Evolutionary conservation across 1,140 invertebrate genomes (phyloP).

Genomic region (Caligus rogercresseyi): DNA sequence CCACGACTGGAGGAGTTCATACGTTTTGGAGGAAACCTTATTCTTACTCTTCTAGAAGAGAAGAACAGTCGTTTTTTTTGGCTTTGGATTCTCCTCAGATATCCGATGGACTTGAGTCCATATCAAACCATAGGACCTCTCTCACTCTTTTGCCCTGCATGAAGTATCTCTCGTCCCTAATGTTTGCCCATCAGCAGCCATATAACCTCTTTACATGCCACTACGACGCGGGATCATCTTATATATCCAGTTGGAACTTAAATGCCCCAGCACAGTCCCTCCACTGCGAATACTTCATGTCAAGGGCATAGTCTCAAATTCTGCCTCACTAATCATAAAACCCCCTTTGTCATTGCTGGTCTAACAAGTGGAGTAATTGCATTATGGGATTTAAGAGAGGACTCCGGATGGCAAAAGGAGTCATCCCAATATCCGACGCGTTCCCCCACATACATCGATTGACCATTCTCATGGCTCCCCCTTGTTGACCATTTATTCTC

Average conservation of each 20-base stretch:
- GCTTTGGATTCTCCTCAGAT: neutral
- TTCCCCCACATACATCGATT: neutral
- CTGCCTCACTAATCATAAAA: neutral
- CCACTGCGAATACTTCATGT: neutral
- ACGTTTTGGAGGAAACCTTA: neutral
- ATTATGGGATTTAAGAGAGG: neutral
- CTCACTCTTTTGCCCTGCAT: neutral
- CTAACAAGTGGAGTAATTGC: neutral
- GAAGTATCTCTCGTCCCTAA: neutral
- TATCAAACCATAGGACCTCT: neutral
- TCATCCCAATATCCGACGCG: too few relatives aligned
- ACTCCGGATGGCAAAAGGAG: neutral
- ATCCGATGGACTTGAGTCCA: too few relatives aligned
- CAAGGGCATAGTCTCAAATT: neutral
- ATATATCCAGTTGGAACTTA: neutral
- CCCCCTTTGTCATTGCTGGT: neutral
- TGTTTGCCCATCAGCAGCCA: neutral
- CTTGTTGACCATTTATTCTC: too few relatives aligned
- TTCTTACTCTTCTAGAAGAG: neutral
- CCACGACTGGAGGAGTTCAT: neutral
- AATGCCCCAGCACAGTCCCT: neutral
- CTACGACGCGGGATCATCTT: neutral
- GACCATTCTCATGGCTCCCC: neutral
- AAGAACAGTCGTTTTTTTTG: neutral
- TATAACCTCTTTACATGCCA: neutral